These are phyloP conservation scores for Apaloderma vittatum DNA, from an alignment of 2,113 vertebrate genomes.

Conservation along the genomic window DNA sequence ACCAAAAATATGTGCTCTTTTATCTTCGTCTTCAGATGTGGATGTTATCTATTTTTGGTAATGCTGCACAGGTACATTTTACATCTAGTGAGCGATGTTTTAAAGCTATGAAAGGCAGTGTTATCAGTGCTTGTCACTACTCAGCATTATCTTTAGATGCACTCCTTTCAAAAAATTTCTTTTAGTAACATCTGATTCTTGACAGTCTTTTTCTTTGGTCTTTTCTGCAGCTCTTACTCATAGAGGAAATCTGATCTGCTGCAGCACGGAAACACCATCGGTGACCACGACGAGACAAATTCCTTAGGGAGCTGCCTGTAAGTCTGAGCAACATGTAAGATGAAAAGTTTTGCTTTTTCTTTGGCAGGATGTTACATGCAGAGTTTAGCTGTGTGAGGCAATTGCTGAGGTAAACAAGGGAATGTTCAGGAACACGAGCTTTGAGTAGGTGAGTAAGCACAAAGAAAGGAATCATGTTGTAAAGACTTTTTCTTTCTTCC, in stretches of 20 bases:
- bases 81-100: neutral
- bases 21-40: neutral
- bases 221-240: slow-evolving; percentile 28
- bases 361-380: slow-evolving; percentile 39
- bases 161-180: neutral
- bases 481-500: neutral
- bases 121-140: neutral
- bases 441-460: neutral
- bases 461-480: neutral
- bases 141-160: neutral
- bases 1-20: neutral
- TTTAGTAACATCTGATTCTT: neutral
- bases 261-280: neutral
- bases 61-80: neutral
- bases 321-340: slow-evolving; percentile 52
- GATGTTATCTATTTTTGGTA: neutral
- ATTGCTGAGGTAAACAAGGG: slow-evolving; percentile 20
- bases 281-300: slow-evolving; percentile 16
- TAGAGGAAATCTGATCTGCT: slow-evolving; percentile 49
- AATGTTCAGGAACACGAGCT: slow-evolving; percentile 32
- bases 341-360: slow-evolving; percentile 50
- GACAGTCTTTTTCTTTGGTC: neutral
- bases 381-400: slow-evolving; percentile 1
- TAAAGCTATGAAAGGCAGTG: neutral
- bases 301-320: slow-evolving; percentile 60